Base-by-base conservation (phyloP, 92 coral and sea anemone species). In the Porites cylindrica region DNA sequence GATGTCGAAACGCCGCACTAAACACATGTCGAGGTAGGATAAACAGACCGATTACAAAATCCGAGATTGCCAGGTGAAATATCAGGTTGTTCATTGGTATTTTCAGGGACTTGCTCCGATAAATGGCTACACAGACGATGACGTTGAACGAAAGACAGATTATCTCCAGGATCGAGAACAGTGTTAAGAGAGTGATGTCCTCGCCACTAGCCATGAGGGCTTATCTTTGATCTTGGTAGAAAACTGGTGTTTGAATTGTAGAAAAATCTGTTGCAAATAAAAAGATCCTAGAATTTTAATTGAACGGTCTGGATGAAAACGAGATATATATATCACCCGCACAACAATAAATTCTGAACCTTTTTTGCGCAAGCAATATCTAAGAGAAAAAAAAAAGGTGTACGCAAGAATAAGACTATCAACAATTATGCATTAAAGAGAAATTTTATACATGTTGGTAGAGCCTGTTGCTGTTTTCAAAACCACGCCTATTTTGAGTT, bases 1-100 rank as follows among this genome's bases (percentile, higher is more conserved):
- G 92, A 52, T 91, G 95, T 6, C 61, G 82, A 78, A 94, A 94
- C 50, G 75, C 85, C 38, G 20, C 75, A 7, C 29, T 72, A 2
- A 92, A 80, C 21, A 86, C 97, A 43, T 94, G 97, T 3, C 97
- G 80, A 0, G 97, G 97, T 21, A 91, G 82, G 16, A 92, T 89
- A 38, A 87, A 94, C 53, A 80, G 18, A 6, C 90, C 94, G 24
- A 89, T 90, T 19, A 87, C 53, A 24, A 87, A 50, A 72, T 94
- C 97, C 1, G 92, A 86, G 47, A 94, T 81, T n/a, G 97, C 92
- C 51, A 94, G 64, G 63, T 91, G 89, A 7, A 90, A 85, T 20
- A 94, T 74, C 32, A 91, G 50, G 50, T 69, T 88, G 83, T 91
- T 94, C 97, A 91, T 91, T 2, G 97, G 94, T 20, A 92, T 91